Evolutionary conservation across 53 echinoderm and acorn worm genomes (phyloP).

Genomic region (Henricia sp.): DNA sequence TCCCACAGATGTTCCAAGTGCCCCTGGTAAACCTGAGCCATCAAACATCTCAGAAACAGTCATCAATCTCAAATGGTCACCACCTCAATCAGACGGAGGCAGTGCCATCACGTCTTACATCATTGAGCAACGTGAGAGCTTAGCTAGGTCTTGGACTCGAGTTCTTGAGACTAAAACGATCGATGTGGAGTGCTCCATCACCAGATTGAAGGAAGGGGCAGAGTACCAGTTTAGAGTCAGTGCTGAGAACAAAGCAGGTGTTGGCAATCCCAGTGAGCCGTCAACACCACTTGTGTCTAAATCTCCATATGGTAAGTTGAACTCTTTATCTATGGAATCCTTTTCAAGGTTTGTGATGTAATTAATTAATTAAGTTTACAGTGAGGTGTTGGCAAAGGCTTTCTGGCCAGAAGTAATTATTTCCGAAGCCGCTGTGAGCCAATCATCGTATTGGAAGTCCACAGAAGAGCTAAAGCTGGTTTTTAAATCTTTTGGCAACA

Average conservation of each 20-base stretch:
- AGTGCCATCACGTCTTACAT: slow-evolving; percentile 72
- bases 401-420: too few relatives aligned
- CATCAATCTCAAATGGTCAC: slow-evolving; percentile 82
- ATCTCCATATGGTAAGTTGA: slow-evolving; percentile 83
- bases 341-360: too few relatives aligned
- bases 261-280: slow-evolving; percentile 77
- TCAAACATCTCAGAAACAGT: slow-evolving; percentile 59
- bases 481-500: too few relatives aligned
- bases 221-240: slow-evolving; percentile 85
- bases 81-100: slow-evolving; percentile 77
- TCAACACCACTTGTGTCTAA: slow-evolving; percentile 65
- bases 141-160: slow-evolving; percentile 59
- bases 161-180: slow-evolving; percentile 64
- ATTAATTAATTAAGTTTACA: too few relatives aligned
- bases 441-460: too few relatives aligned
- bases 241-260: slow-evolving; percentile 84
- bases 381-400: too few relatives aligned
- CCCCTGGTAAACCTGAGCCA: slow-evolving; percentile 76
- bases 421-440: too few relatives aligned
- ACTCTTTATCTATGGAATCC: too few relatives aligned
- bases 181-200: slow-evolving; percentile 49
- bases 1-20: slow-evolving; percentile 74
- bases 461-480: too few relatives aligned
- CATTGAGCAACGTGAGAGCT: slow-evolving; percentile 72
- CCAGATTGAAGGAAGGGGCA: slow-evolving; percentile 59